Evolutionary conservation across 2,888 invertebrate genomes (phyloP).

Genomic region (Craniophora ligustri): DNA sequence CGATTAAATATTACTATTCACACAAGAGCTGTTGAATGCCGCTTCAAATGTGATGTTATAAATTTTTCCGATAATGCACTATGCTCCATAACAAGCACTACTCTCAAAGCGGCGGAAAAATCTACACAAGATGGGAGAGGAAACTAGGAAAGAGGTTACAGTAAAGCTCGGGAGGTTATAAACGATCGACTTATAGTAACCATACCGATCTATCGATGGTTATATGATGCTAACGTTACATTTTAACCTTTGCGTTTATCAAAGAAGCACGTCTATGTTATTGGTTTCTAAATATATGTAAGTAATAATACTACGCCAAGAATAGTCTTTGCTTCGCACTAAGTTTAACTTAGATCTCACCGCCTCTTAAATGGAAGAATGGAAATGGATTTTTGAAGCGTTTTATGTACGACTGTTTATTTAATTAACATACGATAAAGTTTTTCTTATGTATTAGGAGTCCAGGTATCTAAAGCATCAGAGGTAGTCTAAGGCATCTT

Average conservation of each 20-base stretch:
- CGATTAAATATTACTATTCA: slow-evolving; percentile 7
- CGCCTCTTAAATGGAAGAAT: too few relatives aligned
- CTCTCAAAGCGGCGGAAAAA: slow-evolving; percentile 23
- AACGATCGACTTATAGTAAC: slow-evolving; percentile 11
- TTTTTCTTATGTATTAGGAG: too few relatives aligned
- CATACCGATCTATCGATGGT: too few relatives aligned
- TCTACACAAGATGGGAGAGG: slow-evolving; percentile 6
- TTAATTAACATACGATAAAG: too few relatives aligned
- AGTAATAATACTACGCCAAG: too few relatives aligned
- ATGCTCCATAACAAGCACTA: slow-evolving; percentile 13
- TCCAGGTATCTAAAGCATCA: too few relatives aligned
- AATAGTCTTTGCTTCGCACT: neutral
- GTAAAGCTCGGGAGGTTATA: slow-evolving; percentile 7
- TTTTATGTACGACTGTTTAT: too few relatives aligned
- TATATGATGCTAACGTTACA: slow-evolving; percentile 13
- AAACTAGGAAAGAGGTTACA: slow-evolving; percentile 22
- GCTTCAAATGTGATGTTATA: slow-evolving; percentile 22
- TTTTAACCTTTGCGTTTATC: slow-evolving; percentile 8
- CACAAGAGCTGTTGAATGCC: neutral
- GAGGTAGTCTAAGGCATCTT: too few relatives aligned
- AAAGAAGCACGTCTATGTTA: neutral
- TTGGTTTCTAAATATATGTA: too few relatives aligned
- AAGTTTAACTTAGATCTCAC: too few relatives aligned
- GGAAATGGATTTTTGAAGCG: too few relatives aligned
- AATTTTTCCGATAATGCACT: slow-evolving; percentile 24